phyloP scores from a whole-genome alignment of 2,113 vertebrate genomes.

The Thalassoma bifasciatum region DNA sequence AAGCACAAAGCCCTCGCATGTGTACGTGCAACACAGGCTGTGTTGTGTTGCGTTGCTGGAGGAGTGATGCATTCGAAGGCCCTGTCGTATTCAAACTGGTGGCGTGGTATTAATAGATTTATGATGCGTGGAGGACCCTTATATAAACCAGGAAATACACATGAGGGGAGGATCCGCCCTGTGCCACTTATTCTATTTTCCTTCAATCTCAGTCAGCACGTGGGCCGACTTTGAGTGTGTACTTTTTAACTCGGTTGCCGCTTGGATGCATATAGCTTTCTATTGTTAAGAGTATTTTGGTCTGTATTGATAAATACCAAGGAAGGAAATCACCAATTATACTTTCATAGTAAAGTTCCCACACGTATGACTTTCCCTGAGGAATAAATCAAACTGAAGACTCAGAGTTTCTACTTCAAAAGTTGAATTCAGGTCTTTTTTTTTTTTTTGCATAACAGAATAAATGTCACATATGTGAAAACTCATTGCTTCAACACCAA shows the following conservation, averaged over 20 bases:
- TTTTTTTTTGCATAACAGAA: no score
- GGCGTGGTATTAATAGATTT: conserved; percentile 68
- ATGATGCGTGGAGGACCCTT: conserved; percentile 56
- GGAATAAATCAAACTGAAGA: background rate
- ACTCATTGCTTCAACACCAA: no score
- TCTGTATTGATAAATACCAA: background rate
- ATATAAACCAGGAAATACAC: conserved; percentile 72
- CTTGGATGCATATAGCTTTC: conserved; percentile 5
- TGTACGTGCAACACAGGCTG: conserved; percentile 46
- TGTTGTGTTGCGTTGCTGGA: conserved; percentile 19
- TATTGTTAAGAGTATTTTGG: conserved; percentile 30
- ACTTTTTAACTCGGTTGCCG: conserved; percentile 4
- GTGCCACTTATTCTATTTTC: conserved; percentile 53
- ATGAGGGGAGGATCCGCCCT: conserved; percentile 50
- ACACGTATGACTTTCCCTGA: background rate
- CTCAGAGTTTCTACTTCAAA: no score
- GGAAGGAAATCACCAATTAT: conserved; percentile 9
- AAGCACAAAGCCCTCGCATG: conserved; percentile 51
- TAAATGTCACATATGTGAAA: background rate
- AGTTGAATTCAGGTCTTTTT: no score
- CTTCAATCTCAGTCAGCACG: conserved; percentile 38
- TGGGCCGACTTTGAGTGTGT: conserved; percentile 25
- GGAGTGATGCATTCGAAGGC: conserved; percentile 43
- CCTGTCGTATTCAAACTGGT: conserved; percentile 28
- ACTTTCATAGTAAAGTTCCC: background rate